Base-by-base conservation (phyloP, 2,113 vertebrate species). In the Rissa tridactyla region DNA sequence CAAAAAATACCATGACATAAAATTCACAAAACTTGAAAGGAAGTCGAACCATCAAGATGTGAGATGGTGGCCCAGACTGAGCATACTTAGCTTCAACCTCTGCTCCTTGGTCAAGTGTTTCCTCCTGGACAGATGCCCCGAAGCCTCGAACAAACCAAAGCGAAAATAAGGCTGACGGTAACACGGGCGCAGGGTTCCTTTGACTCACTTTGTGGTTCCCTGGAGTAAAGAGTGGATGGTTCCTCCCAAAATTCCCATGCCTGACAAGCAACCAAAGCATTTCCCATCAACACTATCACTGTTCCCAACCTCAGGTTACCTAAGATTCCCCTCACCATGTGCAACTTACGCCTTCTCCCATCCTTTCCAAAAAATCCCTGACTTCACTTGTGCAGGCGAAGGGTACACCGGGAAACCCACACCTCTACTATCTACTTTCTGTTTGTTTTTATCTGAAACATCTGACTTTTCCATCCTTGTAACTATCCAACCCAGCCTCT, bases 371-470 rank as follows among this genome's bases (percentile, higher is more conserved):
- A 64, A 66, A 40, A 7, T 13, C 27, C 40, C 60, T 34, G 38
- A 38, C 12, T 42, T 44, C 7, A 4, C 27, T 54, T 23, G 49
- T 34, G 30, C 18, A 23, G 42, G 42, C 15, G 6, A 57, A 82
- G 75, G 32, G 20, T 54, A 36, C 1, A 0, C 10, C 5, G 1
- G 47, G n/a, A 46, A 25, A n/a, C 38, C 54, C 26, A 27, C 13
- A 20, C 36, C 55, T 79, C 51, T 62, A 60, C 46, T 82, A 46
- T 34, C 72, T 26, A 6, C 60, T 20, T 12, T 32, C 54, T 44
- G n/a, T 6, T 84, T 21, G 73, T 62, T 23, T 6, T 36, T 25
- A 7, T 3, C 60, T 27, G 5, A 60, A 81, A 16, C 27, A 32
- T 6, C 22, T 1, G 2, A 2, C 11, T 60, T n/a, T 6, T 55